These are phyloP conservation scores for Linnaemya vulpina DNA, from an alignment of 2,888 invertebrate species.

Conservation along the genomic window DNA sequence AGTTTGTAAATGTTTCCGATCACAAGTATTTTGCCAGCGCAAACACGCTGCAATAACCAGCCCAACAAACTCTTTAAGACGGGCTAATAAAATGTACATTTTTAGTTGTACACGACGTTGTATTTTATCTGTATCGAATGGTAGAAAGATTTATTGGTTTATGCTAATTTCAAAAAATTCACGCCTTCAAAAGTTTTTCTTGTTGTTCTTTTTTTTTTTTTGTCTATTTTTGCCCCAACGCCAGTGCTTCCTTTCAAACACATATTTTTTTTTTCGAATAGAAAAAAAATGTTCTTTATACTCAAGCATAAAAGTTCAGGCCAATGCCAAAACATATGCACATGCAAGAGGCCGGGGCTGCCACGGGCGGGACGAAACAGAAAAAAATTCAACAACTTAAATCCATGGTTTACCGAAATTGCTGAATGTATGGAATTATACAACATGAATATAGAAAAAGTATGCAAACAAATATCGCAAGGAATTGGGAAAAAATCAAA, in stretches of 20 bases:
- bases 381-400: background rate
- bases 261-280: constrained; percentile 4
- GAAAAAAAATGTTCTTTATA: constrained; percentile 4
- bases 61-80: constrained; percentile 31
- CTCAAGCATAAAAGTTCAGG: constrained; percentile 57
- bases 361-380: background rate
- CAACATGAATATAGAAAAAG: constrained; percentile 17
- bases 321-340: constrained; percentile 62
- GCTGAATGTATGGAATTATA: constrained; percentile 1
- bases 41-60: constrained; percentile 35
- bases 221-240: too few species aligned
- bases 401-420: constrained; percentile 44
- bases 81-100: constrained; percentile 67
- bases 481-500: background rate
- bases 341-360: background rate
- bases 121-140: constrained; percentile 72
- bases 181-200: constrained; percentile 68
- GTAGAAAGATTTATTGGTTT: constrained; percentile 71
- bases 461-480: constrained; percentile 47
- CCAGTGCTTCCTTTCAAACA: constrained; percentile 37
- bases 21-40: constrained; percentile 48
- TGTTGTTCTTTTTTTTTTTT: background rate
- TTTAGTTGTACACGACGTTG: constrained; percentile 52
- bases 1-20: constrained; percentile 66
- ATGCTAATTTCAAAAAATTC: constrained; percentile 71